Evolutionary conservation across 2,888 invertebrate species (phyloP).

Genomic region (Napeogenes inachia): DNA sequence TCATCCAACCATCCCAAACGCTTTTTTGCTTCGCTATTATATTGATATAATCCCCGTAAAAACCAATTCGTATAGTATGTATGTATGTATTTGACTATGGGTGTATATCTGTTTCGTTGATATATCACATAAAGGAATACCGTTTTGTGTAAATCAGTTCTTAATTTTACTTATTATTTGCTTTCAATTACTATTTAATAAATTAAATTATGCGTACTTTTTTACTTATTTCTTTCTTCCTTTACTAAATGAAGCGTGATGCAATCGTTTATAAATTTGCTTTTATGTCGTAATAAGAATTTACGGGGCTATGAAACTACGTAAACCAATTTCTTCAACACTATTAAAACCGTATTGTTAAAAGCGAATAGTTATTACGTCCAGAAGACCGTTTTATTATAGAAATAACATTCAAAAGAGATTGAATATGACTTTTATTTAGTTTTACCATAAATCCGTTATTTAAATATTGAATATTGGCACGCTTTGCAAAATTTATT

Average conservation of each 20-base stretch:
- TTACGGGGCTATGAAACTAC: slow-evolving; percentile 10
- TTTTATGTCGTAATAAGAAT: slow-evolving; percentile 10
- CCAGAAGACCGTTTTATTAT: slow-evolving; percentile 15
- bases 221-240: no score
- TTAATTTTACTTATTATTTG: no score
- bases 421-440: slow-evolving; percentile 8
- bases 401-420: slow-evolving; percentile 10
- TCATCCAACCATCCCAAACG: no score
- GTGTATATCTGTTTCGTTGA: no score
- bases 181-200: no score
- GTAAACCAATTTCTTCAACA: slow-evolving; percentile 17
- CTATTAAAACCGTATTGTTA: slow-evolving; percentile 18
- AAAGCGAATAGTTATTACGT: slow-evolving; percentile 14
- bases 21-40: no score
- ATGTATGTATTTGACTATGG: no score
- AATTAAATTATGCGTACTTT: no score
- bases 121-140: no score
- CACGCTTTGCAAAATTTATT: not conserved
- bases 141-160: no score
- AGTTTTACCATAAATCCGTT: not conserved
- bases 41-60: no score
- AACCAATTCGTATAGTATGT: no score
- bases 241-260: not conserved
- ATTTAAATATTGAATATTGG: not conserved
- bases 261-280: not conserved